Evolutionary conservation across 1,140 invertebrate genomes (phyloP).

Genomic region (Melipona quadrifasciata): DNA sequence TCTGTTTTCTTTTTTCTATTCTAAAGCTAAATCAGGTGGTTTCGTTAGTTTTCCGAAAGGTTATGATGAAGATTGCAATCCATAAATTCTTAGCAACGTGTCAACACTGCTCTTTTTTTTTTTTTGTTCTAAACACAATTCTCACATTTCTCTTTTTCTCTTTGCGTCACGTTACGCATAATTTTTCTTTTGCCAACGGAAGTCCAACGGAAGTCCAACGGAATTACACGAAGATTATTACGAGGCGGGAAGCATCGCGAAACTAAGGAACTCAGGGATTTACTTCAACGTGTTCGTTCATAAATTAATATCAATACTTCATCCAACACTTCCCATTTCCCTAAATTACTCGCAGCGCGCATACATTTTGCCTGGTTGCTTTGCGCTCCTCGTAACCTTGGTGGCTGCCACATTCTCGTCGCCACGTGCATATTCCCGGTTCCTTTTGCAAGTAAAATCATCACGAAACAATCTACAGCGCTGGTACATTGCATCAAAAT

Average conservation of each 20-base stretch:
- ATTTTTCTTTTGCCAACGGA: too few species aligned
- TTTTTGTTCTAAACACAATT: too few species aligned
- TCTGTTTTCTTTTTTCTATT: too few species aligned
- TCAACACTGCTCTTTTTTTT: too few species aligned
- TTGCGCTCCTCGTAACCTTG: conserved; percentile 12
- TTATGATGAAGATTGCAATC: too few species aligned
- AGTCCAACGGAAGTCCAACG: too few species aligned
- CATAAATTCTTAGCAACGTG: too few species aligned
- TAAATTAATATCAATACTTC: conserved; percentile 36
- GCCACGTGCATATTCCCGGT: not conserved
- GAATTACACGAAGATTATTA: too few species aligned
- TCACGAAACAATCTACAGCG: conserved; percentile 3
- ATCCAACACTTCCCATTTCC: not conserved
- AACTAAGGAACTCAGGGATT: not conserved
- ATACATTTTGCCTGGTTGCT: conserved; percentile 6
- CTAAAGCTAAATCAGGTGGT: too few species aligned
- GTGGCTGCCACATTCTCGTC: not conserved
- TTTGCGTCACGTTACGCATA: too few species aligned
- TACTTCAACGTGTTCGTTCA: not conserved
- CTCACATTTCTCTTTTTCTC: too few species aligned
- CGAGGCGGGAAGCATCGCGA: not conserved
- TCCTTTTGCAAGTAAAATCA: conserved; percentile 25
- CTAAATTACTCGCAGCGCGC: conserved; percentile 7
- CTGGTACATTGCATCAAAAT: conserved; percentile 17
- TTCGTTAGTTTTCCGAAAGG: too few species aligned